Conservation (phyloP, 2,888 invertebrate genomes). For the Bombylius major region DNA sequence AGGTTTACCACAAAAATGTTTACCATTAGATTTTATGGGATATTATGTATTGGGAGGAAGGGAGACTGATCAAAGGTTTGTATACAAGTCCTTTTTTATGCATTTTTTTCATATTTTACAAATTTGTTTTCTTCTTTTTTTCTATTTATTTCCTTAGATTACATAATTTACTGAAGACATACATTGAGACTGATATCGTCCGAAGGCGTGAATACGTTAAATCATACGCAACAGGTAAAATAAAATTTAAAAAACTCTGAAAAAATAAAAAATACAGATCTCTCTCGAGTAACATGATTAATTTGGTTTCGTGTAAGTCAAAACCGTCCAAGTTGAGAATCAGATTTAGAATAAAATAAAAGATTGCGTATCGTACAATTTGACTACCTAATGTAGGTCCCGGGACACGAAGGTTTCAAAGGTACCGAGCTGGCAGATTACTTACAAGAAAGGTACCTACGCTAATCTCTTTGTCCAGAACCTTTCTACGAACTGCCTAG, state of each 20-base stretch:
- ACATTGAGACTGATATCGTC: constrained; percentile 80
- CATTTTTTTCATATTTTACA: neutral
- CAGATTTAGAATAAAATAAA: no score
- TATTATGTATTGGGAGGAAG: constrained; percentile 84
- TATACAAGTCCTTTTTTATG: neutral
- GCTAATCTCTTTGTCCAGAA: no score
- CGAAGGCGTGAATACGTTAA: constrained; percentile 84
- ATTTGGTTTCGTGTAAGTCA: no score
- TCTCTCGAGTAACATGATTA: no score
- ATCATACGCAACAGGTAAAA: constrained; percentile 51
- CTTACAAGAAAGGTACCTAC: no score
- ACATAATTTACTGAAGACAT: constrained; percentile 50
- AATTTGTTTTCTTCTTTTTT: neutral
- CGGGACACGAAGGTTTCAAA: no score
- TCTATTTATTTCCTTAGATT: constrained; percentile 20
- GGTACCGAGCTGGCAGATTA: no score
- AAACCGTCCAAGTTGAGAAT: no score
- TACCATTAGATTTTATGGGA: constrained; percentile 94
- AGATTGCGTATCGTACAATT: no score
- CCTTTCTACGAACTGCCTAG: no score
- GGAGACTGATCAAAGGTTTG: constrained; percentile 64
- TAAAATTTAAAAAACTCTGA: neutral
- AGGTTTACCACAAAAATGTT: constrained; percentile 76
- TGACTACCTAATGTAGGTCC: no score
- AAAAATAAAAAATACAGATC: neutral